Evolutionary conservation across 2,888 invertebrate genomes (phyloP).

Genomic region (Lithophane socia): DNA sequence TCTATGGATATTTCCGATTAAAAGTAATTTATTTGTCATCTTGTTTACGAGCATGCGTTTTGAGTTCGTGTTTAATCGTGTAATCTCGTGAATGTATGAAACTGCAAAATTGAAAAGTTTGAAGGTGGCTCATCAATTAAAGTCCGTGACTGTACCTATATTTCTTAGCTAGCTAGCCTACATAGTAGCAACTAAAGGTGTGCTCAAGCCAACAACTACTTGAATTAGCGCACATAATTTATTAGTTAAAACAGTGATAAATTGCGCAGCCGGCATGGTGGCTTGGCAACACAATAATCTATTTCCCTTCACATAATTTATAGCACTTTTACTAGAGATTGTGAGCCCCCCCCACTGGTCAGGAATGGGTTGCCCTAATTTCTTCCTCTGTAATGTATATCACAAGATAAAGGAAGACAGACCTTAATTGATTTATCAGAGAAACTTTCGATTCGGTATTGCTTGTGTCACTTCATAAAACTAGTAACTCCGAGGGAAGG

Average conservation of each 20-base stretch:
- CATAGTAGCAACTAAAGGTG: slow-evolving; percentile 23
- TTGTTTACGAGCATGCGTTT: too few species aligned
- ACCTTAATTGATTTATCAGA: slow-evolving; percentile 40
- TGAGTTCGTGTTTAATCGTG: too few species aligned
- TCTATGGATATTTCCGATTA: too few species aligned
- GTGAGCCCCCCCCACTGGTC: slow-evolving; percentile 13
- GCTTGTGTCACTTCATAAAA: not conserved
- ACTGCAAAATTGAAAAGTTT: too few species aligned
- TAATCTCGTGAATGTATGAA: too few species aligned
- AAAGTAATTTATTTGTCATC: too few species aligned
- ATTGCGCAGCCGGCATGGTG: slow-evolving; percentile 18
- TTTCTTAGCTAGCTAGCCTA: not conserved
- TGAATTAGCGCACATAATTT: slow-evolving; percentile 53
- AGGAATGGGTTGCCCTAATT: slow-evolving; percentile 28
- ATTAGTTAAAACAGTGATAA: slow-evolving; percentile 57
- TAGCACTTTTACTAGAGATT: slow-evolving; percentile 54
- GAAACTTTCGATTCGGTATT: slow-evolving; percentile 14
- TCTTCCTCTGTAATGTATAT: slow-evolving; percentile 41
- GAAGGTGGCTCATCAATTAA: too few species aligned
- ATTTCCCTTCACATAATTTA: slow-evolving; percentile 54
- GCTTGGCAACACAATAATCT: slow-evolving; percentile 50
- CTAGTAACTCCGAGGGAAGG: not conserved
- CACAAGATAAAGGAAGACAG: slow-evolving; percentile 24
- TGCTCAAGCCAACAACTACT: slow-evolving; percentile 15
- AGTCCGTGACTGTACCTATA: too few species aligned